Base-by-base conservation (phyloP, 2,888 invertebrate genomes). In the Pollenia labialis region DNA sequence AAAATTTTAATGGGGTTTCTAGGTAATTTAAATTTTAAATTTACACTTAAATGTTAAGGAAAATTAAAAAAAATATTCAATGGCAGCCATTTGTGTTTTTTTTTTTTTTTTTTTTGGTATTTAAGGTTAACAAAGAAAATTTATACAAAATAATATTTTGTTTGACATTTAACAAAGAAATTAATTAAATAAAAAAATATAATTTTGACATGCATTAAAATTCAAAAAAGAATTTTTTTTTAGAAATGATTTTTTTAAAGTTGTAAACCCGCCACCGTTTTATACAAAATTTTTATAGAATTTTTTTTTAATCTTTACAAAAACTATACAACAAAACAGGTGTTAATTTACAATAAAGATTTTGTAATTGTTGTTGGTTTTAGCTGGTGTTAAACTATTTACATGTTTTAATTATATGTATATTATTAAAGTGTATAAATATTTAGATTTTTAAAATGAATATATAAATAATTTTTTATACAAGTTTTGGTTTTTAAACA, bases 251-350 rank as follows among this genome's bases (percentile, higher is more conserved):
- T n/a, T 60, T 18, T 50, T 32, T 6, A 32, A 32, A 32, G 32
- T 32, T 32, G 32, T 32, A 60, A 52, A 69, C 76, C 89, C 89
- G 81, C 89, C 88, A 89, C 89, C 89, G 84, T 83, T 79, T 69
- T 50, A 44, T 68, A 77, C n/a, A 79, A 80, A 69, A 77, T 74
- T 74, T 16, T 32, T 32, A 32, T 32, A 32, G 18, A 76, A 77
- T 40, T 74, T 23, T 23, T 23, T 23, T 68, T 42, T 48, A 48
- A 71, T 60, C 23, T 60, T 68, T 72, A 60, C 68, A 54, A 81
- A 84, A 75, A 71, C 56, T 84, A 42, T 81, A 81, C 81, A 87
- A 84, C 72, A 83, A 84, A 81, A 71, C 32, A 23, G 74, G 56
- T 74, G 84, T 87, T 87, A 87, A 88, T 86, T 86, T 88, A 88